A percentile compares a stretch with the other conserved stretches of the same genome.
Evolutionary conservation across 2,113 vertebrate species (phyloP).

Genomic region (Aphyosemion australe): DNA sequence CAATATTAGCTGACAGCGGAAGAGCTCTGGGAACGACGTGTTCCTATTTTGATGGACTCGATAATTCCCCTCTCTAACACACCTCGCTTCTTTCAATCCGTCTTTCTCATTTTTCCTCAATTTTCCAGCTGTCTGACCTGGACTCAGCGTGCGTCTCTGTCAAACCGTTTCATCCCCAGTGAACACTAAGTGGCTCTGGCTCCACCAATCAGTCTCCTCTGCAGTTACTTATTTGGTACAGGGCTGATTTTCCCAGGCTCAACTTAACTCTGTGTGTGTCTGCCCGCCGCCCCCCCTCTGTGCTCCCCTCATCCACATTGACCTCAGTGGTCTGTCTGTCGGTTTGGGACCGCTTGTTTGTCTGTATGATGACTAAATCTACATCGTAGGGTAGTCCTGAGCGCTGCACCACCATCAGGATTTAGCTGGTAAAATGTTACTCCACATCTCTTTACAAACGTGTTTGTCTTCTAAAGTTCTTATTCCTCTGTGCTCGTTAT

Average conservation of each 20-base stretch:
- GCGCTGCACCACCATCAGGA: background rate
- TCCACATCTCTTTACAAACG: background rate
- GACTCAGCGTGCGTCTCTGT: slow-evolving; percentile 35
- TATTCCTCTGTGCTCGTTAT: background rate
- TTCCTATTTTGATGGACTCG: slow-evolving; percentile 24
- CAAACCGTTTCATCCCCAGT: slow-evolving; percentile 54
- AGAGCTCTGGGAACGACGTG: background rate
- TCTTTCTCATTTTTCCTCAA: slow-evolving; percentile 21
- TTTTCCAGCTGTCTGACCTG: slow-evolving; percentile 46
- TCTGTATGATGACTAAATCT: slow-evolving; percentile 10
- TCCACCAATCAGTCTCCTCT: slow-evolving; percentile 55
- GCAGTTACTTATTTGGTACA: slow-evolving; percentile 69
- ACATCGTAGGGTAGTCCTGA: background rate
- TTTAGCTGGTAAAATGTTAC: background rate
- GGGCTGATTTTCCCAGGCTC: slow-evolving; percentile 73
- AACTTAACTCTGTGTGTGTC: slow-evolving; percentile 38
- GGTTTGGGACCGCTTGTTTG: slow-evolving; percentile 42
- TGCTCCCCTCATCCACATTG: slow-evolving; percentile 37
- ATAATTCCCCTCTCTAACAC: slow-evolving; percentile 36
- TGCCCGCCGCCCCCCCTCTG: slow-evolving; percentile 16
- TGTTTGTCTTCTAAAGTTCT: background rate
- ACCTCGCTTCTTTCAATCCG: slow-evolving; percentile 39
- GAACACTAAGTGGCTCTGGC: slow-evolving; percentile 57
- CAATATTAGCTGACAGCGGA: slow-evolving; percentile 17
- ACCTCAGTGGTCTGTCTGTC: slow-evolving; percentile 41